These are phyloP conservation scores for Sus scrofa DNA, from an alignment of 2,113 vertebrate genomes.

Conservation along the genomic window T2T-Sscrofa CM000827.6:36150501-36151000, in stretches of 20 bases:
- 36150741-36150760: neutral
- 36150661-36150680: neutral
- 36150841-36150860: constrained; percentile 14
- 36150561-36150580: neutral
- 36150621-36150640: neutral
- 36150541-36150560: too few relatives aligned
- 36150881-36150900: neutral
- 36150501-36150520: neutral
- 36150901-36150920: neutral
- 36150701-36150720: neutral
- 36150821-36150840: neutral
- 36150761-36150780: neutral
- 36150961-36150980: neutral
- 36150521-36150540: too few relatives aligned
- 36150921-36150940: neutral
- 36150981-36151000: neutral
- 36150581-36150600: neutral
- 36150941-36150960: neutral
- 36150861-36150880: constrained; percentile 20
- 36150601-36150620: neutral
- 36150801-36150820: neutral
- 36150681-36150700: neutral
- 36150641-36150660: neutral
- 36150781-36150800: neutral
- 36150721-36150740: neutral